Conservation (phyloP, 2,888 invertebrate genomes). For the Polyommatus icarus region DNA sequence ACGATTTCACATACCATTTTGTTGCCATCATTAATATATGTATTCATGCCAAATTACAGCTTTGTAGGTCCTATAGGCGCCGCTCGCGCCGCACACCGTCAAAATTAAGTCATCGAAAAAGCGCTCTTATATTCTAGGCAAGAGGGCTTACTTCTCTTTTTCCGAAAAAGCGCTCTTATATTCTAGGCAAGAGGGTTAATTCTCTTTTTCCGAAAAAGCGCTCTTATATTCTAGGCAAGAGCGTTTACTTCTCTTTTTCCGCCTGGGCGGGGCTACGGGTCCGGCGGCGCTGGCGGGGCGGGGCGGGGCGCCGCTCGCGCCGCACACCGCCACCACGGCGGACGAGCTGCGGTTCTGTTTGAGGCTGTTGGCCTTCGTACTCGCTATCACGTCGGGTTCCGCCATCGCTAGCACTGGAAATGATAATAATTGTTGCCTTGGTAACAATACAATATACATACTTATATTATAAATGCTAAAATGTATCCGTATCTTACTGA, state of each 20-base stretch:
- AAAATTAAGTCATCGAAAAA: too few species aligned
- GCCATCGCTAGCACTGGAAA: conserved; percentile 76
- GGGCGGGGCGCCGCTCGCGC: conserved; percentile 41
- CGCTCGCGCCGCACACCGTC: too few species aligned
- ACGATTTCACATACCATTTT: too few species aligned
- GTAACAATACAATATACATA: too few species aligned
- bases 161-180: too few species aligned
- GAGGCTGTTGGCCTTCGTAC: conserved; percentile 86
- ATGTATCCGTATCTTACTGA: too few species aligned
- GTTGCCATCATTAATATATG: too few species aligned
- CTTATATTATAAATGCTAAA: too few species aligned
- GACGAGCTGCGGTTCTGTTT: conserved; percentile 72
- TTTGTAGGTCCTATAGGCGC: too few species aligned
- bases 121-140: not conserved
- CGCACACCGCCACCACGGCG: conserved; percentile 53
- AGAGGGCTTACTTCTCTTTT: conserved; percentile 78
- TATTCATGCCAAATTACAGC: too few species aligned
- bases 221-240: not conserved
- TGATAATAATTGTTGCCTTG: too few species aligned
- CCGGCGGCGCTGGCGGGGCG: conserved; percentile 43
- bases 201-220: conserved; percentile 74
- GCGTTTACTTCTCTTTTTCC: conserved; percentile 83
- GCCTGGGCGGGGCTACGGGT: conserved; percentile 85
- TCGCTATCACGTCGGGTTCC: conserved; percentile 96
- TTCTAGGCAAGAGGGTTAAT: conserved; percentile 48